These are phyloP conservation scores for Poeciliopsis turneri DNA, from an alignment of 2,797 vertebrate species.

Conservation along the genomic window DNA sequence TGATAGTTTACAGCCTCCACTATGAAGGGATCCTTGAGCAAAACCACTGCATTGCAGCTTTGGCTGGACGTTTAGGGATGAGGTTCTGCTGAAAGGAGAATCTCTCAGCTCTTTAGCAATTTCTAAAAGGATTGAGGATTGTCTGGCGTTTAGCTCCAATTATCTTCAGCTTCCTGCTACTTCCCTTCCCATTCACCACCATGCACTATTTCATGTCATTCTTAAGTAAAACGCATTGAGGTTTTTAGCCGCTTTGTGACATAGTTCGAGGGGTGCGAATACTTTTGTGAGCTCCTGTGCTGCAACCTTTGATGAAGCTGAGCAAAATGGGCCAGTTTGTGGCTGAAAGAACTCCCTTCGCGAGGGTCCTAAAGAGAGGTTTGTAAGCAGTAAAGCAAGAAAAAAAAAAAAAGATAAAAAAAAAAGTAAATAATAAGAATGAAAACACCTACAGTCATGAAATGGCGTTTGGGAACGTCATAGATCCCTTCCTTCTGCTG, in stretches of 20 bases:
- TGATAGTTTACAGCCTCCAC: not conserved
- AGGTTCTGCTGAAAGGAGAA: not conserved
- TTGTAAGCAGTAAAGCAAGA: slow-evolving; percentile 72
- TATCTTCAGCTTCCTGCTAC: not conserved
- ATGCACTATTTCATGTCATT: not conserved
- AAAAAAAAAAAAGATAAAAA: slow-evolving; percentile 56
- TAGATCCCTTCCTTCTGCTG: slow-evolving; percentile 99
- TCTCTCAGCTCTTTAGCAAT: not conserved
- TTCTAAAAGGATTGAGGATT: not conserved
- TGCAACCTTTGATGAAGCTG: slow-evolving; percentile 7
- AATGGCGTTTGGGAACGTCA: slow-evolving; percentile 99
- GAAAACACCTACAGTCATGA: slow-evolving; percentile 97
- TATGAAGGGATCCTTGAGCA: not conserved
- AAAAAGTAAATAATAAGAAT: slow-evolving; percentile 62
- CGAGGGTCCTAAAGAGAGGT: slow-evolving; percentile 75
- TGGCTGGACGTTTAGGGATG: not conserved
- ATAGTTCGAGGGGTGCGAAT: not conserved
- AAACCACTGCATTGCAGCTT: not conserved
- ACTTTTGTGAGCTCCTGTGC: not conserved
- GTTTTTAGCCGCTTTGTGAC: not conserved
- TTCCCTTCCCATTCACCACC: not conserved
- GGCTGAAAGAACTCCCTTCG: slow-evolving; percentile 53
- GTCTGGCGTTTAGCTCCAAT: not conserved
- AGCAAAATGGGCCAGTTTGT: slow-evolving; percentile 16
- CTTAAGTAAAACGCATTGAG: not conserved